A percentile compares a stretch with the other conserved stretches of the same genome.
Evolutionary conservation across 2,888 invertebrate species (phyloP).

Genomic region (Drosophila buzzatii): DNA sequence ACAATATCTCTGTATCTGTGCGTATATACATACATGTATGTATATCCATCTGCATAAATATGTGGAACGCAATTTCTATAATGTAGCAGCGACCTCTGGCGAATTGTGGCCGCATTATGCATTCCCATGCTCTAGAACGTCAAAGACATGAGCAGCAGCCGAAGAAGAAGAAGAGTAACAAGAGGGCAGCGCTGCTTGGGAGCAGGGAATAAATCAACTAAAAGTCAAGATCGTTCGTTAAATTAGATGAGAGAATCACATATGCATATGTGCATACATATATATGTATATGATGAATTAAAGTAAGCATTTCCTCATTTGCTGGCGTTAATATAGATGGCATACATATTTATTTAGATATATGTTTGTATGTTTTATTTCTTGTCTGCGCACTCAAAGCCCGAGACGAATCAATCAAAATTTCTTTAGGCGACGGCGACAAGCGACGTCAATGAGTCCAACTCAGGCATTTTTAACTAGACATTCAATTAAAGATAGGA

Average conservation of each 20-base stretch:
- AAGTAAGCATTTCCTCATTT: slow-evolving; percentile 76
- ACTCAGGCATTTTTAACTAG: slow-evolving; percentile 19
- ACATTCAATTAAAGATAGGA: slow-evolving; percentile 15
- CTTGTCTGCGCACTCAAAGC: background rate
- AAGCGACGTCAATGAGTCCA: slow-evolving; percentile 16
- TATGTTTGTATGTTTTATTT: background rate
- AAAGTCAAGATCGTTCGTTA: slow-evolving; percentile 46
- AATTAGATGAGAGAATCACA: slow-evolving; percentile 32
- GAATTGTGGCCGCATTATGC: slow-evolving; percentile 63
- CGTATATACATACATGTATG: background rate
- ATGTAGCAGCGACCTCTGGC: slow-evolving; percentile 33
- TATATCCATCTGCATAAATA: background rate
- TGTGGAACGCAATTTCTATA: slow-evolving; percentile 40
- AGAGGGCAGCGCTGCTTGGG: background rate
- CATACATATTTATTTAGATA: background rate
- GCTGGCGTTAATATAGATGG: slow-evolving; percentile 32
- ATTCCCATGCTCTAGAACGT: slow-evolving; percentile 58
- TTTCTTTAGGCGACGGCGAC: slow-evolving; percentile 1
- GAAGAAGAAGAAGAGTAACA: slow-evolving; percentile 14
- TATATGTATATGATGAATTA: slow-evolving; percentile 50
- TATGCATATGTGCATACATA: slow-evolving; percentile 34
- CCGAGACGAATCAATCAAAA: slow-evolving; percentile 40
- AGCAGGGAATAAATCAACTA: slow-evolving; percentile 16
- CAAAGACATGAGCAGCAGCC: slow-evolving; percentile 2
- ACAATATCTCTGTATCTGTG: background rate